Evolutionary conservation across 1,140 invertebrate species (phyloP).

Genomic region (Leptestheria dahalacensis): DNA sequence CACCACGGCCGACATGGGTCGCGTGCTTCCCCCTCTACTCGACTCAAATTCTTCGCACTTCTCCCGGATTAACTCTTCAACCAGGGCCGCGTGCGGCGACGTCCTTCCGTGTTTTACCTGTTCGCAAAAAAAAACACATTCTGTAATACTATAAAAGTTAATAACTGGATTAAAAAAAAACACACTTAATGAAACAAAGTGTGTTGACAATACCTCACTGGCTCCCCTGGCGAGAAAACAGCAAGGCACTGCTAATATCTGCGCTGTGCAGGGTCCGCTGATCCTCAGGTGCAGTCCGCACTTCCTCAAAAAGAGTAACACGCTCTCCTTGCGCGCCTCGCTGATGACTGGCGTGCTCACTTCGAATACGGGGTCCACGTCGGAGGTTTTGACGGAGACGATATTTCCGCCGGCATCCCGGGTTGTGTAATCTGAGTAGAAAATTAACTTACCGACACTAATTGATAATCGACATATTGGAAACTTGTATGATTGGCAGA

Average conservation of each 20-base stretch:
- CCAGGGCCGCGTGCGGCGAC: slow-evolving; percentile 17
- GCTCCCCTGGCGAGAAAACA: slow-evolving; percentile 5
- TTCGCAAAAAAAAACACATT: slow-evolving; percentile 1
- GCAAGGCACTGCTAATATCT: not conserved
- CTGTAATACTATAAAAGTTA: not conserved
- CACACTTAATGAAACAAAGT: no score
- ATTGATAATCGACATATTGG: no score
- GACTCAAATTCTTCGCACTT: slow-evolving; percentile 24
- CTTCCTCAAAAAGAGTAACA: not conserved
- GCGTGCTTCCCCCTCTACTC: slow-evolving; percentile 23
- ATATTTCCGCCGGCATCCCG: not conserved
- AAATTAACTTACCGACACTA: no score
- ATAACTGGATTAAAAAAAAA: no score
- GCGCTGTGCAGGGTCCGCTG: no score
- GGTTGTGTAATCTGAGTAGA: not conserved
- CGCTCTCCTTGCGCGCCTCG: not conserved
- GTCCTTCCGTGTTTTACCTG: slow-evolving; percentile 11
- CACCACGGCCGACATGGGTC: slow-evolving; percentile 28
- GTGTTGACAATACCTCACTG: slow-evolving; percentile 5
- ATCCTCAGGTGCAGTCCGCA: not conserved
- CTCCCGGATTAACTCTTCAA: slow-evolving; percentile 26
- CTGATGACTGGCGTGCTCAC: not conserved
- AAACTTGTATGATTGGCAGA: no score
- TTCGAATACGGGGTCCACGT: not conserved
- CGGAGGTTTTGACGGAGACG: not conserved